Conservation (phyloP, 2,797 vertebrate species). For the Sebastes baramenuke region DNA sequence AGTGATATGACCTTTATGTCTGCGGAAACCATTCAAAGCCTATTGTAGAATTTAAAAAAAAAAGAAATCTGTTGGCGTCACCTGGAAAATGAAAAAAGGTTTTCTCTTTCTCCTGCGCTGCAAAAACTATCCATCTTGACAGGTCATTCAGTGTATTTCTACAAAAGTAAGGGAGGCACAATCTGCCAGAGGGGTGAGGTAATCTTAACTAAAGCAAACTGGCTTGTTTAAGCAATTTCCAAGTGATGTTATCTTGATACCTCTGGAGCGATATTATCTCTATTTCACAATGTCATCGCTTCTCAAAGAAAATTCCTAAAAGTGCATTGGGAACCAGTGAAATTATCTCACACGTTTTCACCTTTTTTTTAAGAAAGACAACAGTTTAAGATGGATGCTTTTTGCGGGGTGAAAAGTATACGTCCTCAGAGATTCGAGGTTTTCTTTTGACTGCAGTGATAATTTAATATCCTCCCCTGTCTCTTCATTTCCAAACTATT, state of each 20-base stretch:
- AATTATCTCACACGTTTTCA: constrained; percentile 32
- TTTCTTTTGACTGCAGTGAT: constrained; percentile 46
- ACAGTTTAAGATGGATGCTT: constrained; percentile 12
- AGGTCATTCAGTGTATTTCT: constrained; percentile 34
- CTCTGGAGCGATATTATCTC: not conserved
- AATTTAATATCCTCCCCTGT: constrained; percentile 57
- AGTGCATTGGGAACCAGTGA: not conserved
- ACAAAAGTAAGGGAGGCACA: constrained; percentile 16
- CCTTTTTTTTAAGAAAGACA: not conserved
- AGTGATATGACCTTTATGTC: constrained; percentile 53
- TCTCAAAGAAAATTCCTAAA: not conserved
- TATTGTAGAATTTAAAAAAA: constrained; percentile 12
- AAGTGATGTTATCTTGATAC: constrained; percentile 22
- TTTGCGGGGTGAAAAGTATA: constrained; percentile 19
- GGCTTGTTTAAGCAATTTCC: constrained; percentile 47
- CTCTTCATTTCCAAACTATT: constrained; percentile 64
- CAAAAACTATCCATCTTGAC: constrained; percentile 47
- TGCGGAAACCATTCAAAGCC: constrained; percentile 54
- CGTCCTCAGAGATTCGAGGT: constrained; percentile 33
- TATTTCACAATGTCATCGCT: constrained; percentile 29
- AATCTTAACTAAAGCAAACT: constrained; percentile 14
- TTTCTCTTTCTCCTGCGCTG: constrained; percentile 44
- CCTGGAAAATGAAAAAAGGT: constrained; percentile 40
- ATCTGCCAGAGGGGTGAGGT: constrained; percentile 11
- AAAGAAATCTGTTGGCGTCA: constrained; percentile 31